Base-by-base conservation (phyloP, 2,888 invertebrate genomes). In the Aphidoletes aphidimyza region DNA sequence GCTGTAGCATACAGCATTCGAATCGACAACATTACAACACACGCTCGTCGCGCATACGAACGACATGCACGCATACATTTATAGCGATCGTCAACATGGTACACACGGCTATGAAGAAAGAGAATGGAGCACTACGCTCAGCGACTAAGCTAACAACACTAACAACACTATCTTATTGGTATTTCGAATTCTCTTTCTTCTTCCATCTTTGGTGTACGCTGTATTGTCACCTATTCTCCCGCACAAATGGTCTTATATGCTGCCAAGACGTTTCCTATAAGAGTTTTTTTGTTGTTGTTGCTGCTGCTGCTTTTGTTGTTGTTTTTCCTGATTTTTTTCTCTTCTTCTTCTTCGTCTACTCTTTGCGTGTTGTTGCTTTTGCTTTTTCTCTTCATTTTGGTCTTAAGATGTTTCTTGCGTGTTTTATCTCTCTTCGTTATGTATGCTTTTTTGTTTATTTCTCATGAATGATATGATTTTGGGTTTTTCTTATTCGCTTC, bases 201-300 rank as follows among this genome's bases (percentile, higher is more conserved):
- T 81, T 81, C 81, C n/a, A 81, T 81, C 81, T 37, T 81, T 37
- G 37, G 81, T 14, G 22, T 9, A n/a, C 22, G 26, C 17, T 17
- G 36, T 22, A 81, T 37, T 37, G 81, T 81, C 81, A 81, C 81
- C 37, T 81, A 81, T 37, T 81, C 81, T 36, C 37, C 37, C 36
- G 17, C 81, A 81, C 81, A 81, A 81, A 1, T n/a, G 37, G n/a
- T 81, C 81, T 81, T 81, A 81, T 81, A 81, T n/a, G 81, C 81
- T 37, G 81, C 81, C 36, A 37, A 81, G 81, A 81, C 22, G 37
- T 81, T 81, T 81, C 81, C 81, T 81, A 81, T 81, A 81, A 37
- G 81, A 81, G 19, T 81, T 81, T 81, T 69, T n/a, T 39, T 39
- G 39, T 11, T 11, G 39, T 39, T 39, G 39, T 11, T 39, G 39